Base-by-base conservation (phyloP, 2,888 invertebrate species). In the Tricholauxania praeusta region DNA sequence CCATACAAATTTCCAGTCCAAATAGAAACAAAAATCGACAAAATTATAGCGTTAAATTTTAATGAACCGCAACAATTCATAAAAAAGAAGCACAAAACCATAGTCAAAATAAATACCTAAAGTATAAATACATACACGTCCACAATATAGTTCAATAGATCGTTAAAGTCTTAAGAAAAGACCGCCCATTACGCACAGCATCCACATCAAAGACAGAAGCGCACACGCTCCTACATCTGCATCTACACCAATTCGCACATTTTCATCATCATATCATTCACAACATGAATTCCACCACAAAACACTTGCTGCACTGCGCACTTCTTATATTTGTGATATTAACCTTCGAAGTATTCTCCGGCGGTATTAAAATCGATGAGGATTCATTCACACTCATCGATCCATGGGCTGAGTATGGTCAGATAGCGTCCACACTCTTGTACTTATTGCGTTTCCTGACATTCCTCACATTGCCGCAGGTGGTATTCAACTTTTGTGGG, bases 381-480 rank as follows among this genome's bases (percentile, higher is more conserved):
- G 89, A 90, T 75, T 87, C 87, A 32, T 87, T 86, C 75, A 85
- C 86, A 52, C 88, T 90, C 77, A 89, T 94, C 79, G 93, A 96
- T 88, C 96, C 96, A 72, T 94, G 94, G 93, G 90, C 90, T 80
- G 89, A 91, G 79, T 97, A 97, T 88, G 96, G 96, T 74, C 90
- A 92, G 80, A 82, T 93, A 79, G 92, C 93, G 80, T 91, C 96
- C 73, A 85, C 93, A 76, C 88, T 92, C 76, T 89, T 97, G 77
- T 97, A 97, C 86, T 84, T 93, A 73, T 86, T 97, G 79, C 90
- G 96, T 79, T 90, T 93, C 75, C 89, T 96, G 66, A 94, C 96
- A 70, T 91, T 97, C 83, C 90, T 97, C 71, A 95, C 96, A 71
- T 89, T 97, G 84, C 97, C 97, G 28, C 96, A 96, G 90, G 95